Base-by-base conservation (phyloP, 2,113 vertebrate species). In the Chunga burmeisteri region DNA sequence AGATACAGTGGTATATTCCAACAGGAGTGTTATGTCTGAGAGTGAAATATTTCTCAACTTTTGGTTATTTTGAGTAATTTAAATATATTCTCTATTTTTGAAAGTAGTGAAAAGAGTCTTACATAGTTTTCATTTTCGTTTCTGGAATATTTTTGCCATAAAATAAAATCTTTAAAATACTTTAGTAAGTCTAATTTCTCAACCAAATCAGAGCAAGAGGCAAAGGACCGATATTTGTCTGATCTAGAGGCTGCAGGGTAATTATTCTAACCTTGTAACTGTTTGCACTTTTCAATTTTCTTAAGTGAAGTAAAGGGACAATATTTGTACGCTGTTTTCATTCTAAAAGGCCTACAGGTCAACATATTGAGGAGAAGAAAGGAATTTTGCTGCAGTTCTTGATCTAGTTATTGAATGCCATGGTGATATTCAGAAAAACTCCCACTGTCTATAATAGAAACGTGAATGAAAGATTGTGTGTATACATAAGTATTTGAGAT, bases 211-310 rank as follows among this genome's bases (percentile, higher is more conserved):
- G 26, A 27, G 34, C 5, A 87, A 59, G 16, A 26, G 23, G 34
- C 5, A 87, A 59, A 46, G 21, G 25, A n/a, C 25, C 78, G 29
- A 38, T 74, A 44, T 29, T 91, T 86, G 4, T 52, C 50, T 53
- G 50, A n/a, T 47, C 66, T 59, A 62, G 29, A 14, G 67, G n/a
- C 30, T 26, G 34, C 30, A 53, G 91, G 44, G 86, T 92, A 96
- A 65, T 90, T 93, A 89, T 94, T 96, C 84, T 77, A 75, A 56
- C 49, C 53, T 42, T 87, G 58, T 82, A 86, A 73, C 19, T 23
- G 9, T 91, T 96, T 94, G 63, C 40, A 94, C 63, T 94, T 96
- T 87, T 92, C 83, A 93, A 29, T 95, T 97, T 92, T 91, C 90
- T 95, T 40, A 29, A 88, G 73, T 85, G 73, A 58, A 92, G 32